These are phyloP conservation scores for Tyria jacobaeae DNA, from an alignment of 2,888 invertebrate genomes.

Conservation along the genomic window DNA sequence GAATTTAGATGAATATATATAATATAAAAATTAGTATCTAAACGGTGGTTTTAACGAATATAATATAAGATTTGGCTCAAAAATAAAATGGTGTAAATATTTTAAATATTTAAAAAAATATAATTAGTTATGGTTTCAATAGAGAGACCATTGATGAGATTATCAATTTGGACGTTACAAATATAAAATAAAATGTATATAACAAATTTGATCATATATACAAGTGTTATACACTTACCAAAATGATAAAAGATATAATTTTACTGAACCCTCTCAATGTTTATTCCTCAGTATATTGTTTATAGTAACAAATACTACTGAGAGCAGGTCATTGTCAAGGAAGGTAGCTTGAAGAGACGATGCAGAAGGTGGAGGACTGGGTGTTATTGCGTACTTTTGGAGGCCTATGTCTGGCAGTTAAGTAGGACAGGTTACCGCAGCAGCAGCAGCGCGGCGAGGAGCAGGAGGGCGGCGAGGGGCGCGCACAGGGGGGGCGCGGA, in stretches of 20 bases:
- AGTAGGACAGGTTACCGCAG: constrained; percentile 23
- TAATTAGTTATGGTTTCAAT: neutral
- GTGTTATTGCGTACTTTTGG: too few relatives aligned
- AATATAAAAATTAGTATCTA: constrained; percentile 35
- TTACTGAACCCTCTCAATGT: neutral
- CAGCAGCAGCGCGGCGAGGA: constrained; percentile 30
- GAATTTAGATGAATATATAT: neutral
- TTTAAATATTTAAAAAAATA: neutral
- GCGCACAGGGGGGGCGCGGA: constrained; percentile 61
- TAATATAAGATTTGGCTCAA: constrained; percentile 21
- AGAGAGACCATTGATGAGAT: neutral
- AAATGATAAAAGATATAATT: too few relatives aligned
- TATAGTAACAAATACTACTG: neutral
- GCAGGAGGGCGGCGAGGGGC: constrained; percentile 52
- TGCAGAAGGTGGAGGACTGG: too few relatives aligned
- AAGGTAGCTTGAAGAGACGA: neutral
- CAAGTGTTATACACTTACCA: constrained; percentile 6
- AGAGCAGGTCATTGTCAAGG: too few relatives aligned
- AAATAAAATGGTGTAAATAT: neutral
- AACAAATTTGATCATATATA: constrained; percentile 7
- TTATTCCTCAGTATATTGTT: neutral
- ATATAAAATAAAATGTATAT: constrained; percentile 1
- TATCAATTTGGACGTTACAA: neutral
- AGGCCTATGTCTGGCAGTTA: too few relatives aligned
- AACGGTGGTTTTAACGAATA: constrained; percentile 62